Conservation (phyloP, 1,140 invertebrate genomes). For the Grapholita molesta region DNA sequence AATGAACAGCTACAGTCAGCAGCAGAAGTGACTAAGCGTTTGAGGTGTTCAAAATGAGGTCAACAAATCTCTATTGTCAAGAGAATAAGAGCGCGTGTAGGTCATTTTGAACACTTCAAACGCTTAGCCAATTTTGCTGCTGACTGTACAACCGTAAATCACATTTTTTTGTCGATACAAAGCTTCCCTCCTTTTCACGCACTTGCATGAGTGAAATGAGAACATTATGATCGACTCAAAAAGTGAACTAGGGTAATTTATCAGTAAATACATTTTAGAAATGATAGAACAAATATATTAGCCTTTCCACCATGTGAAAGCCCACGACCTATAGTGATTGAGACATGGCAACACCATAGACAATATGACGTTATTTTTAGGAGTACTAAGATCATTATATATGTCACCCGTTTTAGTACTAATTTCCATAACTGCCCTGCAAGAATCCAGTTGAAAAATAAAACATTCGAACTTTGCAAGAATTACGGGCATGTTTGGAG, state of each 20-base stretch:
- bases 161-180: constrained; percentile 20
- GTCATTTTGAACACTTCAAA: no score
- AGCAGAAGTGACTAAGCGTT: no score
- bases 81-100: no score
- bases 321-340: constrained; percentile 65
- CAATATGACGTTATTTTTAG: constrained; percentile 47
- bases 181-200: background rate
- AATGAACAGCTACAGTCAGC: no score
- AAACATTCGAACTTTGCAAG: background rate
- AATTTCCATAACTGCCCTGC: background rate
- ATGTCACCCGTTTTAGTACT: constrained; percentile 27
- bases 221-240: background rate
- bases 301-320: constrained; percentile 68
- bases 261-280: constrained; percentile 31
- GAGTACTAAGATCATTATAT: constrained; percentile 35
- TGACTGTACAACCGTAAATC: background rate
- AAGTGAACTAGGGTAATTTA: background rate
- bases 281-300: constrained; percentile 71
- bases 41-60: no score
- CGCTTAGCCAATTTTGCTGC: no score
- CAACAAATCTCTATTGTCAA: no score
- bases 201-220: background rate
- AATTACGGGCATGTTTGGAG: no score
- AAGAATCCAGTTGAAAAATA: background rate
- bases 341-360: constrained; percentile 63